Evolutionary conservation across 2,888 invertebrate species (phyloP).

Genomic region (Athrips mouffetella): DNA sequence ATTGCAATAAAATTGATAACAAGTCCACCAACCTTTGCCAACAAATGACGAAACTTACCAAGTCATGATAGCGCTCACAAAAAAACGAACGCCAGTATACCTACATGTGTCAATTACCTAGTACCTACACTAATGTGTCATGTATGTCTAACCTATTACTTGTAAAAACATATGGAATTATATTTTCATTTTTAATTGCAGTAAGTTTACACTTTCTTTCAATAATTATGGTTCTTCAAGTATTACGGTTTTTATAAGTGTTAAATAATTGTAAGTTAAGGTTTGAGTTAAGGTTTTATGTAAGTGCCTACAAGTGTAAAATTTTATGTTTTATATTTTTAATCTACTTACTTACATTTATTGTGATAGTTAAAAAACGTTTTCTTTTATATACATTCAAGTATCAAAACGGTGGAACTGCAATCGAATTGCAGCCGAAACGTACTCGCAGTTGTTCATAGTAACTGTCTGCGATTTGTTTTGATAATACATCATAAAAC

Average conservation of each 20-base stretch:
- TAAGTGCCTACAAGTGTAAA: no score
- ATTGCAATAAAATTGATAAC: no score
- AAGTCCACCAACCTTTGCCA: no score
- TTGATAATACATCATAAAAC: constrained; percentile 80
- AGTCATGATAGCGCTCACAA: constrained; percentile 39
- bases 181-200: constrained; percentile 10
- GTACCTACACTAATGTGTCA: no score
- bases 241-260: neutral
- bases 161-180: constrained; percentile 9
- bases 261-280: neutral
- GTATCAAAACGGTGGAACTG: constrained; percentile 54
- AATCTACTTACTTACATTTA: neutral
- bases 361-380: neutral
- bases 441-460: constrained; percentile 63
- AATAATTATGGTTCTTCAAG: neutral
- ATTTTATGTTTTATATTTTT: no score
- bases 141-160: constrained; percentile 26
- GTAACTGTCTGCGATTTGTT: constrained; percentile 74
- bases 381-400: no score
- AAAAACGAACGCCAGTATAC: constrained; percentile 38
- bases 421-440: constrained; percentile 58
- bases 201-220: constrained; percentile 7
- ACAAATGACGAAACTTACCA: constrained; percentile 31
- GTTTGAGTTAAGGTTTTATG: no score
- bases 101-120: constrained; percentile 44